Conservation (phyloP, 2,888 invertebrate genomes). For the Anthrax anthrax region DNA sequence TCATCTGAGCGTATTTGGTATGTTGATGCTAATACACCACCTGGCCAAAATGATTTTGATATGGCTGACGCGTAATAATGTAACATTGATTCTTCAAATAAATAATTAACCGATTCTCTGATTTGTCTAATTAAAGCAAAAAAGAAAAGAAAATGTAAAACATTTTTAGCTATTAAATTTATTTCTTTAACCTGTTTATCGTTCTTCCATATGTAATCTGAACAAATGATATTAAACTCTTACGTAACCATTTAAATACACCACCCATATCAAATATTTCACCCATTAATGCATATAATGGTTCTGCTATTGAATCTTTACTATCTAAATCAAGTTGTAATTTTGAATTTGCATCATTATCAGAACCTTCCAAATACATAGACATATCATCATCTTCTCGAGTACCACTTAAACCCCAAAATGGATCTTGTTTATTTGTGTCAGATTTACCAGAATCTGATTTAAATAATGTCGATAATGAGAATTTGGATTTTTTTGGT, state of each 20-base stretch:
- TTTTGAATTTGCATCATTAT: slow-evolving; percentile 24
- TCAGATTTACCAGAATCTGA: slow-evolving; percentile 41
- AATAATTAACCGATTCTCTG: slow-evolving; percentile 70
- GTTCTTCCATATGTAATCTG: slow-evolving; percentile 86
- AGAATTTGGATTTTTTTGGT: slow-evolving; percentile 77
- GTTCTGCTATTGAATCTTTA: slow-evolving; percentile 79
- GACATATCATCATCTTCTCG: slow-evolving; percentile 71
- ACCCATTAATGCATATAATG: slow-evolving; percentile 70
- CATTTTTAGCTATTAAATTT: not conserved
- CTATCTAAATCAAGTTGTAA: slow-evolving; percentile 42
- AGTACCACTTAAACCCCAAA: slow-evolving; percentile 39
- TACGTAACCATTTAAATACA: slow-evolving; percentile 73
- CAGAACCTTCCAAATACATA: slow-evolving; percentile 55
- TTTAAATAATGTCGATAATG: slow-evolving; percentile 73
- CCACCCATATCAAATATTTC: slow-evolving; percentile 86
- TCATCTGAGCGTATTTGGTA: slow-evolving; percentile 41
- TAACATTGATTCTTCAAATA: slow-evolving; percentile 81
- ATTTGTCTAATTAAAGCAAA: slow-evolving; percentile 48
- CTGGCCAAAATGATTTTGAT: slow-evolving; percentile 81
- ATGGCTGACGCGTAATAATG: slow-evolving; percentile 73
- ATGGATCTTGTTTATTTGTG: slow-evolving; percentile 22
- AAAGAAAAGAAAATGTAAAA: not conserved
- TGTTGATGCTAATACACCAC: slow-evolving; percentile 50
- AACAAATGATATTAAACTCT: slow-evolving; percentile 79
- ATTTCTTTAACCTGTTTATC: slow-evolving; percentile 53